phyloP scores from a whole-genome alignment of 1,140 invertebrate genomes.

The Heliconius himera region DNA sequence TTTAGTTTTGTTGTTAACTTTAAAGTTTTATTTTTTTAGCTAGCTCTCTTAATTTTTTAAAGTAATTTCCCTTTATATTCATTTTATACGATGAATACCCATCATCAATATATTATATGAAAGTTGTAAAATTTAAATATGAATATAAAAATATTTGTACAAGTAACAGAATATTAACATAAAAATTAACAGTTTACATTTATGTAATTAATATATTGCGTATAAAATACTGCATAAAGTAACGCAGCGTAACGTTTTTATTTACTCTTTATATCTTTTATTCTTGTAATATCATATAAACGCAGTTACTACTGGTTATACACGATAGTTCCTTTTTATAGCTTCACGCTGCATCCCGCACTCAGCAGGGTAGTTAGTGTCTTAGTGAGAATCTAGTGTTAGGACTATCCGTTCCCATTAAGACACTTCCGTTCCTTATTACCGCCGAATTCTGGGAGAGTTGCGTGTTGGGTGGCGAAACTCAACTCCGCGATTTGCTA shows the following conservation, averaged over 20 bases:
- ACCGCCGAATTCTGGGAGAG: no score
- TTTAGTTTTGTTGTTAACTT: no score
- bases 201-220: constrained; percentile 7
- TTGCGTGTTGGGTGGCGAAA: no score
- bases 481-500: no score
- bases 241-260: neutral
- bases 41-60: no score
- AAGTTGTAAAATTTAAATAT: neutral
- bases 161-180: neutral
- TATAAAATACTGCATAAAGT: constrained; percentile 18
- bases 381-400: no score
- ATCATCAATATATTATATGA: neutral
- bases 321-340: neutral
- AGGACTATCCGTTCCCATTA: no score
- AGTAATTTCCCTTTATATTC: no score
- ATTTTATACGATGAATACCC: neutral
- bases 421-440: no score
- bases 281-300: neutral
- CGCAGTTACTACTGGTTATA: neutral
- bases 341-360: no score
- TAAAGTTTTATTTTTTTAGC: no score
- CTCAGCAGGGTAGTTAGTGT: no score
- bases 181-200: neutral
- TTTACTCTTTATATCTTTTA: neutral
- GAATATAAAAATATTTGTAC: neutral